Conservation (phyloP, 2,797 vertebrate genomes). For the Allobates femoralis region DNA sequence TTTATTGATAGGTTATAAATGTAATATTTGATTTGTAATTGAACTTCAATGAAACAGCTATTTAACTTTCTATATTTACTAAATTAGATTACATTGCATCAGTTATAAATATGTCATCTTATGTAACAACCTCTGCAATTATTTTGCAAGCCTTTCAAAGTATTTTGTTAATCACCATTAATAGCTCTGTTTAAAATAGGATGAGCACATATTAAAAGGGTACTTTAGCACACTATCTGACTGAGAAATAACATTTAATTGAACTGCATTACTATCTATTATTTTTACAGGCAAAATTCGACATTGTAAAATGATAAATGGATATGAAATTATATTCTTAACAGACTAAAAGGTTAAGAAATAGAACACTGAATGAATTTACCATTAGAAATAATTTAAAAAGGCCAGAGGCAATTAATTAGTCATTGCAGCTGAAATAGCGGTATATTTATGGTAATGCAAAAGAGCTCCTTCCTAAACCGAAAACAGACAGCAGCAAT, state of each 20-base stretch:
- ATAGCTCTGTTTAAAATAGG: constrained; percentile 11
- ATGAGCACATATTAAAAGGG: neutral
- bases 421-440: constrained; percentile 31
- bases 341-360: constrained; percentile 34
- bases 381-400: constrained; percentile 48
- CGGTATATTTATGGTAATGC: constrained; percentile 47
- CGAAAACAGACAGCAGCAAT: constrained; percentile 50
- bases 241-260: constrained; percentile 18
- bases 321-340: constrained; percentile 31
- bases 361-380: constrained; percentile 24
- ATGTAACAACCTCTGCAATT: neutral
- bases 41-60: no score
- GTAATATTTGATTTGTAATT: no score
- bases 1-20: no score
- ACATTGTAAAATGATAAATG: constrained; percentile 45
- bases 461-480: constrained; percentile 37
- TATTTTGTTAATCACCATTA: neutral
- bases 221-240: neutral
- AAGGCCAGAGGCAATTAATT: constrained; percentile 48
- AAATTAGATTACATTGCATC: neutral
- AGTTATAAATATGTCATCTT: neutral
- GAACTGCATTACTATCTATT: constrained; percentile 10
- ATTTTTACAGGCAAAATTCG: constrained; percentile 26
- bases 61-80: neutral
- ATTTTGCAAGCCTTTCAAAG: neutral